These are phyloP conservation scores for Drusus annulatus DNA, from an alignment of 1,140 invertebrate species.

Conservation along the genomic window DNA sequence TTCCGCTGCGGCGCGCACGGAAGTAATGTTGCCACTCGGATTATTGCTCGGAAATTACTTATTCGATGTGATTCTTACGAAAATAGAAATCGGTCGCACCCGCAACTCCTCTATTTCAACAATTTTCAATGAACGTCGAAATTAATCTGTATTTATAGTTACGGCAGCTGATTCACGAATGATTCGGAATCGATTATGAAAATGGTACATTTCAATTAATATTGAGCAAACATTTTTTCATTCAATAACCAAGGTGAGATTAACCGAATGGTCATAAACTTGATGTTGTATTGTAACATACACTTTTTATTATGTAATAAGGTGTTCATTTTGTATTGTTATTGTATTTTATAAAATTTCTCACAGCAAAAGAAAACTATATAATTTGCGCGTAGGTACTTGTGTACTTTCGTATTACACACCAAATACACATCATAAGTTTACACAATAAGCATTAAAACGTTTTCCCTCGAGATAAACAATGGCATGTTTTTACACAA, in stretches of 20 bases:
- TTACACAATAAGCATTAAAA: constrained; percentile 31
- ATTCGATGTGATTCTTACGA: constrained; percentile 16
- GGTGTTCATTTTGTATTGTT: neutral
- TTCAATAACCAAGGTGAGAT: too few relatives aligned
- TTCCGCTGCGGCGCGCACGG: constrained; percentile 24
- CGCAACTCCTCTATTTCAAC: neutral
- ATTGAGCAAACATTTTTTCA: too few relatives aligned
- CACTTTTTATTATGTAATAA: neutral
- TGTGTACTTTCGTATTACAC: neutral
- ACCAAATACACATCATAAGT: neutral
- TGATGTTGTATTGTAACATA: too few relatives aligned
- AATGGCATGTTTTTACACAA: constrained; percentile 30
- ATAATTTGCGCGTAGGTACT: neutral
- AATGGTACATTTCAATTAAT: too few relatives aligned
- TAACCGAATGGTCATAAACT: too few relatives aligned
- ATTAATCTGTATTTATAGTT: constrained; percentile 11
- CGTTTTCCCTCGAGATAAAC: constrained; percentile 43
- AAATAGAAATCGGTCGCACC: constrained; percentile 20
- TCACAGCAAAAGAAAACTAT: neutral
- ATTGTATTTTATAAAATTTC: neutral
- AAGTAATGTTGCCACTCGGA: constrained; percentile 15
- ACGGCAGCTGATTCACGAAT: neutral
- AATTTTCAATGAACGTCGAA: neutral
- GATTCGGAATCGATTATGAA: neutral
- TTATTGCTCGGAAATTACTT: constrained; percentile 7